Evolutionary conservation across 1,140 invertebrate genomes (phyloP).

Genomic region (Scaptomyza pallida): DNA sequence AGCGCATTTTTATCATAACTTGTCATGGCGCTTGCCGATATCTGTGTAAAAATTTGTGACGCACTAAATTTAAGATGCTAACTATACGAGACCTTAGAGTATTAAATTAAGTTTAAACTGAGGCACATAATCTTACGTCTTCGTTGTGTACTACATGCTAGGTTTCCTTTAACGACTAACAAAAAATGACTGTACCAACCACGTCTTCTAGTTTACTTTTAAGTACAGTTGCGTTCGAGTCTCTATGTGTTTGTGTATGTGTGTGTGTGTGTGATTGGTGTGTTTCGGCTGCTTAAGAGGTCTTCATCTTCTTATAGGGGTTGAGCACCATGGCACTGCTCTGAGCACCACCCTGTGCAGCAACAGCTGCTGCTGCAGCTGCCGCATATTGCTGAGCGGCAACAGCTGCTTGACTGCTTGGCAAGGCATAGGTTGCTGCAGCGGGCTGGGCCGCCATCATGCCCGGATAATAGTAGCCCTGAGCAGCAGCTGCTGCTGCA

Average conservation of each 20-base stretch:
- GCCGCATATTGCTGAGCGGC: slow-evolving; percentile 66
- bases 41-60: not conserved
- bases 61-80: slow-evolving; percentile 22
- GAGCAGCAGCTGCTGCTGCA: slow-evolving; percentile 47
- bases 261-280: not conserved
- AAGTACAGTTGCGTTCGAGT: slow-evolving; percentile 59
- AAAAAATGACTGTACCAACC: slow-evolving; percentile 31
- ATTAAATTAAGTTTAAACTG: slow-evolving; percentile 61
- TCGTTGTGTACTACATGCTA: slow-evolving; percentile 53
- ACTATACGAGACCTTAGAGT: slow-evolving; percentile 30
- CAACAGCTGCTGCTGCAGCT: slow-evolving; percentile 62
- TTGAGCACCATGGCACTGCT: slow-evolving; percentile 88
- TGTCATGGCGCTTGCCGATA: slow-evolving; percentile 22
- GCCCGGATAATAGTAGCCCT: slow-evolving; percentile 73
- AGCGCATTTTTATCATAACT: slow-evolving; percentile 3
- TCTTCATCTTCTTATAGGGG: slow-evolving; percentile 94
- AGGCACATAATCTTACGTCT: slow-evolving; percentile 74
- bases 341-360: slow-evolving; percentile 75
- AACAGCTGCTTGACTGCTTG: slow-evolving; percentile 37
- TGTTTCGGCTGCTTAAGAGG: slow-evolving; percentile 88
- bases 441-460: slow-evolving; percentile 56
- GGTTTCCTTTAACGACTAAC: slow-evolving; percentile 40
- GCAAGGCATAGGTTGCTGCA: slow-evolving; percentile 58
- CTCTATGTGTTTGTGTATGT: slow-evolving; percentile 3
- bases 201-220: slow-evolving; percentile 23